These are phyloP conservation scores for Crepidodera aurea DNA, from an alignment of 2,888 invertebrate genomes.

Conservation along the genomic window DNA sequence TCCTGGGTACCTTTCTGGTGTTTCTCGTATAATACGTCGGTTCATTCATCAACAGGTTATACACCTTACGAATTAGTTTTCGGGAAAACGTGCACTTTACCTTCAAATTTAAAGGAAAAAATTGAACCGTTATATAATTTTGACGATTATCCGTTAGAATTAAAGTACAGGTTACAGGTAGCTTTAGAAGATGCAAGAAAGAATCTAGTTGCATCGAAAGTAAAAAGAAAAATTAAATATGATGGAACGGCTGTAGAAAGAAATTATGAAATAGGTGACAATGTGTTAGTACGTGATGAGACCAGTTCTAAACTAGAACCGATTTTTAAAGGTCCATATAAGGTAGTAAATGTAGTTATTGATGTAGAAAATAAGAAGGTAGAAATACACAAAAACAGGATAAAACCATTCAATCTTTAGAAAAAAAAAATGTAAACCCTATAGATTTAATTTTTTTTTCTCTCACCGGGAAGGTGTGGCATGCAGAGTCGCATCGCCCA, in stretches of 20 bases:
- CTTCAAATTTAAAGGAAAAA: too few relatives aligned
- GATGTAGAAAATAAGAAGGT: too few relatives aligned
- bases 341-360: neutral
- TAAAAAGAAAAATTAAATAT: neutral
- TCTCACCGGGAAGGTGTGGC: too few relatives aligned
- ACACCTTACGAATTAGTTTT: conserved; percentile 41
- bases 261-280: neutral
- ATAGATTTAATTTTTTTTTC: too few relatives aligned
- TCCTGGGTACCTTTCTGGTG: conserved; percentile 41
- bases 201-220: neutral
- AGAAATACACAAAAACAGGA: too few relatives aligned
- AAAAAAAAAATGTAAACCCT: too few relatives aligned
- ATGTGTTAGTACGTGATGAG: neutral
- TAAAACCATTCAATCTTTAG: too few relatives aligned
- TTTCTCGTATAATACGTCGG: conserved; percentile 42
- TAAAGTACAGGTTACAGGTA: conserved; percentile 41
- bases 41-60: conserved; percentile 41
- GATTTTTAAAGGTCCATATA: neutral
- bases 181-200: conserved; percentile 25
- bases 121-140: conserved; percentile 38
- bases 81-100: conserved; percentile 25
- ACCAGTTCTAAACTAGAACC: too few relatives aligned
- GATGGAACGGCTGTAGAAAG: neutral
- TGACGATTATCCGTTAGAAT: conserved; percentile 37
- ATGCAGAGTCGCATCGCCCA: too few relatives aligned